Percentiles rank a stretch among this genome's conserved stretches.
phyloP scores from a whole-genome alignment of 92 coral and sea anemone genomes.

The Epizoanthus scotinus region DNA sequence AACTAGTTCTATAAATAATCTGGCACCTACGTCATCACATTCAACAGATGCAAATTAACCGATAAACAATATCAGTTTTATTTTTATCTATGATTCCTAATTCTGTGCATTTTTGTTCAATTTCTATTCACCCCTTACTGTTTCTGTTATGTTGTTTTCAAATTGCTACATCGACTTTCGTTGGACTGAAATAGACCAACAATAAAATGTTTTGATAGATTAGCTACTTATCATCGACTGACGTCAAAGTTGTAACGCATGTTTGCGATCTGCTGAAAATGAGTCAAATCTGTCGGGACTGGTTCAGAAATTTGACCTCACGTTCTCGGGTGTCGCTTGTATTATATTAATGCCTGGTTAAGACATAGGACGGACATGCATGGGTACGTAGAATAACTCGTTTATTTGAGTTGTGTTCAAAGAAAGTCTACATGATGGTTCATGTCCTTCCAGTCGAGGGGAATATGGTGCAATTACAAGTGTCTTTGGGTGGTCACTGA shows the following conservation, averaged over 20 bases:
- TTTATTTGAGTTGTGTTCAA: neutral
- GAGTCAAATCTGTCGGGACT: neutral
- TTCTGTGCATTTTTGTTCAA: too few relatives aligned
- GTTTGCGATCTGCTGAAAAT: neutral
- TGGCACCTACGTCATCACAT: neutral
- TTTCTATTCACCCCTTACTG: too few relatives aligned
- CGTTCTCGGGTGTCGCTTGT: neutral
- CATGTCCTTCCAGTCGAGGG: too few relatives aligned
- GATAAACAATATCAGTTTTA: too few relatives aligned
- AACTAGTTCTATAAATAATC: neutral
- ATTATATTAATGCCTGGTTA: neutral
- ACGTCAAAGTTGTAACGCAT: neutral
- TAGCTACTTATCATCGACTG: neutral
- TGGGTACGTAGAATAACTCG: neutral
- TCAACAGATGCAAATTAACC: neutral
- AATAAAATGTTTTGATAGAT: too few relatives aligned
- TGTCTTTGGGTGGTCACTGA: too few relatives aligned
- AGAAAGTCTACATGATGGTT: neutral
- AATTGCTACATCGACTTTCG: too few relatives aligned
- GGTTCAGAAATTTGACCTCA: conserved; percentile 17
- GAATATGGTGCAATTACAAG: too few relatives aligned
- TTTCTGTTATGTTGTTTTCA: too few relatives aligned
- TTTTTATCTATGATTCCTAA: neutral
- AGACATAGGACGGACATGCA: neutral
- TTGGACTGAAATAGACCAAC: neutral